Base-by-base conservation (phyloP, 2,888 invertebrate species). In the Athrips mouffetella region DNA sequence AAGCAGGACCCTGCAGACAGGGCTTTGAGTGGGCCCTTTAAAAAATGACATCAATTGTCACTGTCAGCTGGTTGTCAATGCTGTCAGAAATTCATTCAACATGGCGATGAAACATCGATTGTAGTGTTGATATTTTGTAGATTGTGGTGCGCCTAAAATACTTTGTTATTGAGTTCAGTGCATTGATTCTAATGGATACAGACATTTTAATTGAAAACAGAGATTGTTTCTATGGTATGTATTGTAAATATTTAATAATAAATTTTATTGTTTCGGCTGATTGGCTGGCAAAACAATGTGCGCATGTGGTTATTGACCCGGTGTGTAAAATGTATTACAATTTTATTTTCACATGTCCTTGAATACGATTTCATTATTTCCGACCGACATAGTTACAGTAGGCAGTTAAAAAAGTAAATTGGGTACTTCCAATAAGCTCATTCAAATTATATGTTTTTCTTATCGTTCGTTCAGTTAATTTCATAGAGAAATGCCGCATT, bases 151-250 rank as follows among this genome's bases (percentile, higher is more conserved):
- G 16, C 13, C 13, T 7, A 13, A 33, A 13, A 13, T 16, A 33
- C 1, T 33, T 33, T 16, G 8, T 33, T 15, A 35, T 21, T 37
- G 37, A 5, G 37, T 37, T 21, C 21, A n/a, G 33, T 37, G 29
- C 13, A 39, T 47, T 50, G 51, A 49, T 53, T 52, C 58, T 52
- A 58, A 93, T 93, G 87, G 86, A 87, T 70, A 70, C 73, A 50
- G 83, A 86, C 61, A 74, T 82, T 57, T 62, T 82, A 40, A 63
- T 79, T 53, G 81, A 76, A 39, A 76, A 66, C 60, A 85, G 80
- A 63, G 77, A 79, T 56, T 76, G 70, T 55, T 71, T 83, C 48
- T 82, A 81, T 57, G 84, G 86, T 87, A 81, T 76, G 48, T 65
- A 57, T 45, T 48, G 23, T 58, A 52, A 41, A 48, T 48, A 52